Evolutionary conservation across 2,888 invertebrate genomes (phyloP), one percentile per base, ranked within the genome.

Genomic region (Cryptus armator): DNA sequence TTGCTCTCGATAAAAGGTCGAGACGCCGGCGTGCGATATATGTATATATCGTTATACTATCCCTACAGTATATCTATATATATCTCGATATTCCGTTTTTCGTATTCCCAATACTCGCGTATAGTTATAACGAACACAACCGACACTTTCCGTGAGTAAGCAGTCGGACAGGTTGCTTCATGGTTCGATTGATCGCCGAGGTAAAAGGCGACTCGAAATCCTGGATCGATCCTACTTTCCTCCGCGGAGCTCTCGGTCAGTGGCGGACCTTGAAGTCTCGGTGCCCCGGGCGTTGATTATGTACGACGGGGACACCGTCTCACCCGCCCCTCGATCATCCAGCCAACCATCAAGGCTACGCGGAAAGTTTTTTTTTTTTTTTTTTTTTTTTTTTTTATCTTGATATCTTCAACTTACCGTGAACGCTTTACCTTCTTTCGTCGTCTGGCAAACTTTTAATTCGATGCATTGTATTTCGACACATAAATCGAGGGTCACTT

Each of bases 171-270:
- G 62, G 72, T 78, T 76, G 74, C 56, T 85, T 82, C 84, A 81
- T 79, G 84, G 74, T 81, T 70, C 74, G 84, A 81, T 85, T 75
- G 67, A 78, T 84, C 81, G 72, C 48, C 72, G 53, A 79, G 81
- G 81, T 74, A 64, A 81, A 84, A 84, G 48, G 46, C 24, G 44
- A 24, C 62, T 53, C 46, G 77, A 53, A 68, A 72, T 66, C 71
- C 56, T 68, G 59, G 24, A 53, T 37, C 24, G 74, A 10, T 43
- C 81, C 79, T 48, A 86, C 88, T 88, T 89, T 87, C 88, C 87
- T 88, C 86, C 85, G 66, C 7, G 75, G 24, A 24, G 85, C 85
- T 87, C 86, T 86, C 87, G 86, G 87, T 89, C 88, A 87, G 83
- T 84, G 67, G 66, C 83, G 86, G 79, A 87, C 87, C 87, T 88